These are phyloP conservation scores for Crotalus viridis DNA, from an alignment of 2,113 vertebrate species.

Conservation along the genomic window DNA sequence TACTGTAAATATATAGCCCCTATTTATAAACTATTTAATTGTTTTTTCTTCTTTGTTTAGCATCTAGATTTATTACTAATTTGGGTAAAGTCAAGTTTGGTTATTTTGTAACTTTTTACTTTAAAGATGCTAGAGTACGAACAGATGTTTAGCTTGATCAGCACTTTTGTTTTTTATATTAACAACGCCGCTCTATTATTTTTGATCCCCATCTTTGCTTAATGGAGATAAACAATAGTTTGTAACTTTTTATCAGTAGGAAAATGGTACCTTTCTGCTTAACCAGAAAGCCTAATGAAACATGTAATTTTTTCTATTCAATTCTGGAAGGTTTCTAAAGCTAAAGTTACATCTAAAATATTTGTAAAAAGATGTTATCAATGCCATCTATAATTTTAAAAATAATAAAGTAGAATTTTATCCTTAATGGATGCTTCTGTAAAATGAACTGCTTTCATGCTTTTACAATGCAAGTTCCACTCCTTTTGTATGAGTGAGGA, in stretches of 20 bases:
- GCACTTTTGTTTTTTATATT: not conserved
- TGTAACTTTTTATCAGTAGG: not conserved
- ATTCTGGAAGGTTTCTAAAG: not conserved
- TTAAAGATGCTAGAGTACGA: not conserved
- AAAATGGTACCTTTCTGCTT: not conserved
- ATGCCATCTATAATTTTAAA: not conserved
- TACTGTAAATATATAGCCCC: not conserved
- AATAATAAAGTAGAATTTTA: not conserved
- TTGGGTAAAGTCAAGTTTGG: not conserved
- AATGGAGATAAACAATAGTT: not conserved
- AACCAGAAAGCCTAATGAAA: not conserved
- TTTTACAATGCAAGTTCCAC: no score
- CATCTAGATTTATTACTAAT: not conserved
- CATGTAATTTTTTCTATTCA: not conserved
- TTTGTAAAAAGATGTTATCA: not conserved
- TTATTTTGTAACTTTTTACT: not conserved
- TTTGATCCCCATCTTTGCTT: not conserved
- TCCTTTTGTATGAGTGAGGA: no score
- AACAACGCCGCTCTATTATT: not conserved
- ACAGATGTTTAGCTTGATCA: not conserved
- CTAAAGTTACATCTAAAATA: not conserved
- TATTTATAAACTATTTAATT: not conserved
- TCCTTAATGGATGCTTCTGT: not conserved
- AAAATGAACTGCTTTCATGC: no score
- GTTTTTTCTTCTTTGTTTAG: not conserved